Base-by-base conservation (phyloP, 1,140 invertebrate species). In the Luehdorfia chinensis region DNA sequence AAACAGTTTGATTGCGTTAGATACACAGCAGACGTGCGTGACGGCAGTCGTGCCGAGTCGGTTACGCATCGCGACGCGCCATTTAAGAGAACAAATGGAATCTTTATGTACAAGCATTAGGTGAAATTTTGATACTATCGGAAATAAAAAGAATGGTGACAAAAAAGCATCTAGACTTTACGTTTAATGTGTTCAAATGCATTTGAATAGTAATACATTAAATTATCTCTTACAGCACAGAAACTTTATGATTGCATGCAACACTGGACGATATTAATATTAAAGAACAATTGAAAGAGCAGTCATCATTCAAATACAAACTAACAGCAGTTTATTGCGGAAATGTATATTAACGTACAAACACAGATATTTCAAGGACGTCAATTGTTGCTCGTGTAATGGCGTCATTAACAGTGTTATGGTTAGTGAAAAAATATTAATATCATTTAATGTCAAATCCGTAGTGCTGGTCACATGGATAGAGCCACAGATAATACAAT, bases 401-500 rank as follows among this genome's bases (percentile, higher is more conserved):
- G n/a, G n/a, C n/a, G 5, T 6, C 6, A 33, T 33, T 33, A 9
- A 36, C 4, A n/a, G 8, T 28, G 23, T 41, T 2, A 11, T 27
- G 23, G 33, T 41, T 41, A 41, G 37, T 41, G 15, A 37, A 15
- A n/a, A n/a, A 2, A 41, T 41, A 6, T 21, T 21, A 21, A 21
- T 36, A 15, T 15, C 9, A 21, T 21, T 19, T 11, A 21, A 19
- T 37, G 4, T 2, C 9, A 37, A 15, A 21, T 9, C 7, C 9
- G 39, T n/a, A 15, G 12, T 28, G 25, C 25, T 11, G 21, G 37
- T 34, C 16, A 39, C 28, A 48, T 36, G 32, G 36, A 32, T 33
- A 51, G 39, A n/a, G n/a, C 39, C 31, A 36, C 45, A 46, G 54
- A 56, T 15, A 43, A 7, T 28, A 13, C 19, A 33, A 36, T 34